Evolutionary conservation across 2,888 invertebrate genomes (phyloP).

Genomic region (Agrochola lychnidis): DNA sequence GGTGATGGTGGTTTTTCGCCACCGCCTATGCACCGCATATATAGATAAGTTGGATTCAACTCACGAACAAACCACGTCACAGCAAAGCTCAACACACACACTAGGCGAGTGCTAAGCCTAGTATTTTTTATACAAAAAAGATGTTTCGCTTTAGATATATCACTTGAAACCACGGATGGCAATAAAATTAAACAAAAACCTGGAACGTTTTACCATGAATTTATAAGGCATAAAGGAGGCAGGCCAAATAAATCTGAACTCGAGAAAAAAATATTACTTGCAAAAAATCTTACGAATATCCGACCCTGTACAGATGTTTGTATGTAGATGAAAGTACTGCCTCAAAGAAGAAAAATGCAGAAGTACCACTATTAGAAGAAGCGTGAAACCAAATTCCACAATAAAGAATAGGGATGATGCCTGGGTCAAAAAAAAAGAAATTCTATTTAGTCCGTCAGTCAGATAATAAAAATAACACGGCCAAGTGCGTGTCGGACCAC

Average conservation of each 20-base stretch:
- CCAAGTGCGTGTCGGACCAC: too few relatives aligned
- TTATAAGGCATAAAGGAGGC: constrained; percentile 56
- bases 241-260: constrained; percentile 62
- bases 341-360: constrained; percentile 1
- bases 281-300: constrained; percentile 66
- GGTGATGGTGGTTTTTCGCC: too few relatives aligned
- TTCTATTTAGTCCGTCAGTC: too few relatives aligned
- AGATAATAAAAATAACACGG: too few relatives aligned
- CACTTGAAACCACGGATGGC: constrained; percentile 11
- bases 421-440: too few relatives aligned
- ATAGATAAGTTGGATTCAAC: too few relatives aligned
- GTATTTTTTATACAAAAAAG: not conserved
- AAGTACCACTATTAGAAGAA: constrained; percentile 12
- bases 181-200: constrained; percentile 61
- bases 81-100: too few relatives aligned
- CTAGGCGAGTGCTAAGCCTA: too few relatives aligned
- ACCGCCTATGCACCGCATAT: too few relatives aligned
- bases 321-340: constrained; percentile 71
- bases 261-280: constrained; percentile 63
- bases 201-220: constrained; percentile 61
- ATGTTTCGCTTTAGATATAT: not conserved
- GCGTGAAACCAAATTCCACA: not conserved
- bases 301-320: constrained; percentile 70
- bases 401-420: too few relatives aligned
- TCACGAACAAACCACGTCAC: too few relatives aligned